These are phyloP conservation scores for Rhagium mordax DNA, from an alignment of 2,888 invertebrate genomes.

Conservation along the genomic window DNA sequence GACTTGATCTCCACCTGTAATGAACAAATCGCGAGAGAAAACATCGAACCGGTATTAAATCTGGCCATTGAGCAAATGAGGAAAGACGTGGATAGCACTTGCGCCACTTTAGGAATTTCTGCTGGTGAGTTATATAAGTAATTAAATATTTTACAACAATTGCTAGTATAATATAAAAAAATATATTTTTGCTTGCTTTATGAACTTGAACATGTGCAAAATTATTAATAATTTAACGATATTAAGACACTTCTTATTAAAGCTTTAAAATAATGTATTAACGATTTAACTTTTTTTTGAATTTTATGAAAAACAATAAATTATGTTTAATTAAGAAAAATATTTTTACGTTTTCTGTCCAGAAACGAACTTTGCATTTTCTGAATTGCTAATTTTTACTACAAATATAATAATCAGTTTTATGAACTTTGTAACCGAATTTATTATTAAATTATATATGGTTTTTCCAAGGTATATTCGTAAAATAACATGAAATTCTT, in stretches of 20 bases:
- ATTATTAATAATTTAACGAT: background rate
- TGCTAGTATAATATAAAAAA: too few relatives aligned
- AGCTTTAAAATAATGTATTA: too few relatives aligned
- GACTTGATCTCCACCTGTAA: slow-evolving; percentile 69
- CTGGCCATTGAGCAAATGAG: slow-evolving; percentile 90
- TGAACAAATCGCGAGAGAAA: slow-evolving; percentile 78
- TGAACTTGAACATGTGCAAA: background rate
- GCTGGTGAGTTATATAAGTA: slow-evolving; percentile 89
- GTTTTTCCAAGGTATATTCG: background rate
- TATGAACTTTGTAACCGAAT: background rate
- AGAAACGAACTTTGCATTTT: background rate
- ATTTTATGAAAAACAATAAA: background rate
- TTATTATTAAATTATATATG: background rate
- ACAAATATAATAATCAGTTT: background rate
- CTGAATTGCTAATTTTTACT: background rate
- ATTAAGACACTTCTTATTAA: too few relatives aligned
- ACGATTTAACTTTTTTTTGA: too few relatives aligned
- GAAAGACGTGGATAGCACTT: slow-evolving; percentile 88
- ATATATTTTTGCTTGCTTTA: too few relatives aligned
- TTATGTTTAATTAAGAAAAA: background rate
- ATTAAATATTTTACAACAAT: background rate
- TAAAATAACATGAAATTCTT: background rate
- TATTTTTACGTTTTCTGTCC: background rate
- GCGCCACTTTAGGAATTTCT: slow-evolving; percentile 88
- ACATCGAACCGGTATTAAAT: slow-evolving; percentile 87